Conservation (phyloP, 2,113 vertebrate genomes). For the Dolichallabes microphthalmus region DNA sequence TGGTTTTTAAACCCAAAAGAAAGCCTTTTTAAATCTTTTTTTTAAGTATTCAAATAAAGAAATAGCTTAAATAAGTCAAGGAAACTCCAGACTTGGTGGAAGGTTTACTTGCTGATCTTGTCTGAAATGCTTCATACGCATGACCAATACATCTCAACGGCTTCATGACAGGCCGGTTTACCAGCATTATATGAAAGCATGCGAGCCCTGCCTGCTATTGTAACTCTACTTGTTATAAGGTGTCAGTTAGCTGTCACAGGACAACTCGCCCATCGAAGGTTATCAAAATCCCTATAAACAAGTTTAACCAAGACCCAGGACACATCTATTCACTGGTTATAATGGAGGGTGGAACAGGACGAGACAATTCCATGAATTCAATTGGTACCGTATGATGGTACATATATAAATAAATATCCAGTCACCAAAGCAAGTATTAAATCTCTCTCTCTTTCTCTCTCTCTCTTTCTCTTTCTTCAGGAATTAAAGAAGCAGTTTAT, state of each 20-base stretch:
- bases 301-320: neutral
- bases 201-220: neutral
- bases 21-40: constrained; percentile 9
- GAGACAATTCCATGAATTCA: neutral
- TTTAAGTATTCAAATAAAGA: neutral
- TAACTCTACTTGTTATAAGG: neutral
- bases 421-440: neutral
- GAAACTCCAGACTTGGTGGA: neutral
- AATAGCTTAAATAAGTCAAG: neutral
- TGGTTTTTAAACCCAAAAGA: constrained; percentile 11
- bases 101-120: neutral
- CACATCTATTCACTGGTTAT: neutral
- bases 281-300: neutral
- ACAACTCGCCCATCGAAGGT: neutral
- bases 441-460: too few species aligned
- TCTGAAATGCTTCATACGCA: neutral
- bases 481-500: neutral
- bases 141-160: neutral
- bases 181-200: constrained; percentile 4
- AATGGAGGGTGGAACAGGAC: neutral
- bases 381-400: neutral
- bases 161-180: neutral
- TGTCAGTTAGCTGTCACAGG: neutral
- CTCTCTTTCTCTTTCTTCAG: too few species aligned
- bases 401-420: neutral